These are phyloP conservation scores for Apeira syringaria DNA, from an alignment of 2,888 invertebrate species.

Conservation along the genomic window DNA sequence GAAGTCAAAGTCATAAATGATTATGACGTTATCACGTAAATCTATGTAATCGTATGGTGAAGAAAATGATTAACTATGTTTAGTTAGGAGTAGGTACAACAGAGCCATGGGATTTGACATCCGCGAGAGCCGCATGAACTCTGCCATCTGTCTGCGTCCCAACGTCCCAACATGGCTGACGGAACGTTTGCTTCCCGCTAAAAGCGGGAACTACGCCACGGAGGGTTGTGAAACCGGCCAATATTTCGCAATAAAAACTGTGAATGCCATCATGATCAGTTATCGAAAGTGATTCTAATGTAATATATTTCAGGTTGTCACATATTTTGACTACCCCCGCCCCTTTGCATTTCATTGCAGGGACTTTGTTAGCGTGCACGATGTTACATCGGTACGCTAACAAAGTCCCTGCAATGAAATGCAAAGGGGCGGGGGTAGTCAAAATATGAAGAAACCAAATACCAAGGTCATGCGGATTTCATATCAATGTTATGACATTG, in stretches of 20 bases:
- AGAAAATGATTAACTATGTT: too few relatives aligned
- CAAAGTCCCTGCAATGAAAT: constrained; percentile 83
- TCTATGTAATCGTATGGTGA: too few relatives aligned
- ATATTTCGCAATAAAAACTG: constrained; percentile 71
- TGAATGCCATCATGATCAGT: constrained; percentile 76
- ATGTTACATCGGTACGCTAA: constrained; percentile 81
- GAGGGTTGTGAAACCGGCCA: constrained; percentile 77
- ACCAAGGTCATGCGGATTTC: constrained; percentile 83
- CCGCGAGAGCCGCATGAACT: too few relatives aligned
- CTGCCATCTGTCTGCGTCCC: too few relatives aligned
- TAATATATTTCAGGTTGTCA: constrained; percentile 69
- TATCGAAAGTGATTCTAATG: constrained; percentile 78
- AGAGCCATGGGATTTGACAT: too few relatives aligned
- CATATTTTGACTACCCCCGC: constrained; percentile 81
- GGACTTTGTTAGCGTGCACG: constrained; percentile 83
- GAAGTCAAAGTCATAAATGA: too few relatives aligned
- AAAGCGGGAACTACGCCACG: constrained; percentile 84
- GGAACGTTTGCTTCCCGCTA: constrained; percentile 83
- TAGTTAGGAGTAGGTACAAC: too few relatives aligned
- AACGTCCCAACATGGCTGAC: constrained; percentile 85
- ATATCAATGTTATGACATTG: constrained; percentile 84
- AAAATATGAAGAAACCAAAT: constrained; percentile 77
- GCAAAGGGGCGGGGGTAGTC: constrained; percentile 83
- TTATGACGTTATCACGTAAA: too few relatives aligned
- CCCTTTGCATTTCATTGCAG: constrained; percentile 83